These are phyloP conservation scores for Kuschelorhynchus macadamiae DNA, from an alignment of 2,888 invertebrate genomes.

Conservation along the genomic window DNA sequence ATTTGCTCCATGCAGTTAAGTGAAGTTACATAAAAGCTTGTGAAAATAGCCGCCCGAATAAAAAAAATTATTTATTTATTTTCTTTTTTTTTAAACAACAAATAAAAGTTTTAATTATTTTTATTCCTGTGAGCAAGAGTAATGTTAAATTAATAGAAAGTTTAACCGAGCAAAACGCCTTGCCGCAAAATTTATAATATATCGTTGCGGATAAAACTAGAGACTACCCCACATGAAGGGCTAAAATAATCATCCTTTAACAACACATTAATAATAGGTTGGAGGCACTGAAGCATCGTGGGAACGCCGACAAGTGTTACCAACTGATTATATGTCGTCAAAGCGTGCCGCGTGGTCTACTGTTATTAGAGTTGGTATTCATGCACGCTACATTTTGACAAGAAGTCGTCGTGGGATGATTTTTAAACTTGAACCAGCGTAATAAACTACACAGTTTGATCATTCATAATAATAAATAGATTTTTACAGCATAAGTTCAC, in stretches of 20 bases:
- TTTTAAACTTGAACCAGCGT: not conserved
- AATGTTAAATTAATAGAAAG: too few relatives aligned
- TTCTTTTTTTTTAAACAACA: too few relatives aligned
- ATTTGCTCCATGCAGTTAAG: too few relatives aligned
- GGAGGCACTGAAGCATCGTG: slow-evolving; percentile 64
- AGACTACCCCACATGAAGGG: slow-evolving; percentile 26
- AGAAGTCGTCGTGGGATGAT: slow-evolving; percentile 37
- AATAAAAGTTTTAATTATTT: too few relatives aligned
- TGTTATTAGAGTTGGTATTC: slow-evolving; percentile 62
- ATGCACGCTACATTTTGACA: slow-evolving; percentile 59
- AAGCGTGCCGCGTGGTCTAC: slow-evolving; percentile 63
- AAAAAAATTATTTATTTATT: too few relatives aligned
- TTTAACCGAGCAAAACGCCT: too few relatives aligned
- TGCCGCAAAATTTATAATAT: slow-evolving; percentile 23
- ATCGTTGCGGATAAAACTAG: slow-evolving; percentile 19
- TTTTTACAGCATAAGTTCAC: too few relatives aligned
- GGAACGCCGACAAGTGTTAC: slow-evolving; percentile 68
- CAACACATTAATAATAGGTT: slow-evolving; percentile 48
- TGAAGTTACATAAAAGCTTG: too few relatives aligned
- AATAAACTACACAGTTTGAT: not conserved
- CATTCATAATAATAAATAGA: too few relatives aligned
- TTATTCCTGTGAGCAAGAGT: too few relatives aligned
- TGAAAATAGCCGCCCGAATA: too few relatives aligned
- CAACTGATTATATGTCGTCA: slow-evolving; percentile 69
- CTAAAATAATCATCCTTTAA: slow-evolving; percentile 49